phyloP scores from a whole-genome alignment of 2,797 vertebrate genomes.

The Threskiornis aethiopicus region DNA sequence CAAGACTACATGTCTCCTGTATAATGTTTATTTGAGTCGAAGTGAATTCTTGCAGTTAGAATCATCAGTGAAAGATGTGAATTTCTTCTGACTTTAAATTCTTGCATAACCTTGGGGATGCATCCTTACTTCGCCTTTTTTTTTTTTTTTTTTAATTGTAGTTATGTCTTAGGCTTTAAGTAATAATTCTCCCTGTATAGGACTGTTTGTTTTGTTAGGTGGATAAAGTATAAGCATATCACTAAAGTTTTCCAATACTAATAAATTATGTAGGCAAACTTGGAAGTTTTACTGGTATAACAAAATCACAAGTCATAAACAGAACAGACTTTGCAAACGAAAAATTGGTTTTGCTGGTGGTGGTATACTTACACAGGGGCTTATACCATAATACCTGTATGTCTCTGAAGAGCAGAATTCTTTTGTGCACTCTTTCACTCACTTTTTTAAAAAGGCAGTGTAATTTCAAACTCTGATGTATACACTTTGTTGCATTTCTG shows the following conservation, averaged over 20 bases:
- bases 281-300: not conserved
- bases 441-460: not conserved
- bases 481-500: not conserved
- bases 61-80: not conserved
- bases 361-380: not conserved
- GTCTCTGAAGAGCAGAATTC: not conserved
- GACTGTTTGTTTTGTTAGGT: not conserved
- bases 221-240: not conserved
- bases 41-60: not conserved
- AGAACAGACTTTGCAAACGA: not conserved
- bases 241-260: not conserved
- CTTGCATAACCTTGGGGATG: not conserved
- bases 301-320: not conserved
- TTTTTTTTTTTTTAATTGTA: not conserved
- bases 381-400: not conserved
- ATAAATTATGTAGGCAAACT: not conserved
- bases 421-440: not conserved
- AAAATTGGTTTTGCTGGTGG: not conserved
- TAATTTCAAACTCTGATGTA: not conserved
- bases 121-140: not conserved
- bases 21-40: not conserved
- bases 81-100: not conserved
- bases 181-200: not conserved
- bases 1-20: fast-evolving
- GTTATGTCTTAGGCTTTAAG: not conserved